Percentiles rank a stretch among this genome's conserved stretches.
Evolutionary conservation across 2,113 vertebrate species (phyloP).

Genomic region (Leucosticte australis): DNA sequence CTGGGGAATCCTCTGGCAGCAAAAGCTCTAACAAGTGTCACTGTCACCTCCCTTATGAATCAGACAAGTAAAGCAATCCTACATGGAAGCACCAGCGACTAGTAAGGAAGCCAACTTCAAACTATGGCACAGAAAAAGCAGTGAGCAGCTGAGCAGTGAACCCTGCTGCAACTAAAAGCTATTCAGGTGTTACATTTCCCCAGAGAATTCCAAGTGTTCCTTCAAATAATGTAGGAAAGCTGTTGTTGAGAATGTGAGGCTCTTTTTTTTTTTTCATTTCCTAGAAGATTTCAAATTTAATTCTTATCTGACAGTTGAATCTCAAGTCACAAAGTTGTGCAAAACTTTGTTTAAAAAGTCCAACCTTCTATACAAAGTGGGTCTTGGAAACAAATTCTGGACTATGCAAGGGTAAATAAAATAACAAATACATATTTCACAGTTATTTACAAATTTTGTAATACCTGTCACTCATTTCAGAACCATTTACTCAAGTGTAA

Average conservation of each 20-base stretch:
- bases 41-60: background rate
- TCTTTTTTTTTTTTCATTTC: constrained; percentile 53
- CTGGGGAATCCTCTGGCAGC: constrained; percentile 31
- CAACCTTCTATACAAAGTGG: constrained; percentile 51
- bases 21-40: constrained; percentile 1
- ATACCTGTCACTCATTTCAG: constrained; percentile 93
- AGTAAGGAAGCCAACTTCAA: background rate
- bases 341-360: constrained; percentile 61
- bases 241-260: constrained; percentile 66
- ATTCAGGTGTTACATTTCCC: constrained; percentile 9
- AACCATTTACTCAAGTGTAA: constrained; percentile 74
- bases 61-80: background rate
- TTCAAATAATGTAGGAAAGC: constrained; percentile 59
- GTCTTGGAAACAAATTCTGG: constrained; percentile 73
- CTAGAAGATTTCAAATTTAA: constrained; percentile 59
- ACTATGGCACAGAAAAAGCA: background rate
- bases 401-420: constrained; percentile 92
- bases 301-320: constrained; percentile 27
- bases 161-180: background rate
- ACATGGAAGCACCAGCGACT: background rate
- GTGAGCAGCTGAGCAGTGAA: background rate
- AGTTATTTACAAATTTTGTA: constrained; percentile 93
- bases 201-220: constrained; percentile 40
- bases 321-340: constrained; percentile 67
- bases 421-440: constrained; percentile 96